A percentile compares a stretch with the other conserved stretches of the same genome.
Conservation (phyloP, 2,113 vertebrate genomes). For the Hippocampus mohnikei region DNA sequence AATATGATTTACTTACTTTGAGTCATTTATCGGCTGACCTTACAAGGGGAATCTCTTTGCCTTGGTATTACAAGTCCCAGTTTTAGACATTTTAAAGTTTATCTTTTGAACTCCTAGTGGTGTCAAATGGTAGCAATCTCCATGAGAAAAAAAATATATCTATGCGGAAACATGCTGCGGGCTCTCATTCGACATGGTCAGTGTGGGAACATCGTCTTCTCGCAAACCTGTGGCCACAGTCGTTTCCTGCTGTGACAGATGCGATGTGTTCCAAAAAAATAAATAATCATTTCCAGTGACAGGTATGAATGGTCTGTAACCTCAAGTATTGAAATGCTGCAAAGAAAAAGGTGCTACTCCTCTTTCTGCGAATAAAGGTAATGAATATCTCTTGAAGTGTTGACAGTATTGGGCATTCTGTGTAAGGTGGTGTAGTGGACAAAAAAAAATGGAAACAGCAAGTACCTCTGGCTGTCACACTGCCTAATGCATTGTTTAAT, state of each 20-base stretch:
- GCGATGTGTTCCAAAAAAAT: background rate
- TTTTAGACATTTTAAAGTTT: too few relatives aligned
- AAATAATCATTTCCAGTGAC: background rate
- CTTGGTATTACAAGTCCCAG: too few relatives aligned
- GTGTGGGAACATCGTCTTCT: background rate
- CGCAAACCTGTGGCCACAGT: slow-evolving; percentile 4
- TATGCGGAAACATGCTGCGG: background rate
- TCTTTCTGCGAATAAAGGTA: background rate
- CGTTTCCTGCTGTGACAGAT: slow-evolving; percentile 37
- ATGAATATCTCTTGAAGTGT: background rate
- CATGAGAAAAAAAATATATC: background rate
- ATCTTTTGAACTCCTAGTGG: background rate
- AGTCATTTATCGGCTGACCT: background rate
- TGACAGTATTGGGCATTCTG: background rate
- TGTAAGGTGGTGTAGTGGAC: background rate
- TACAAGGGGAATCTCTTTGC: background rate
- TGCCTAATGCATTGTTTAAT: slow-evolving; percentile 34
- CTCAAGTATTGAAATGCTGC: background rate
- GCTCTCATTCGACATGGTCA: background rate
- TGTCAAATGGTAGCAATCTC: background rate
- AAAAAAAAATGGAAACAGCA: background rate
- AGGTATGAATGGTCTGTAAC: background rate
- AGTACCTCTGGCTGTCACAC: slow-evolving; percentile 27
- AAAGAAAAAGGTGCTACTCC: slow-evolving; percentile 2
- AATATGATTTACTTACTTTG: background rate